A percentile compares a stretch with the other conserved stretches of the same genome.
Evolutionary conservation across 2,113 vertebrate species (phyloP).

Genomic region (Apeltes quadracus): DNA sequence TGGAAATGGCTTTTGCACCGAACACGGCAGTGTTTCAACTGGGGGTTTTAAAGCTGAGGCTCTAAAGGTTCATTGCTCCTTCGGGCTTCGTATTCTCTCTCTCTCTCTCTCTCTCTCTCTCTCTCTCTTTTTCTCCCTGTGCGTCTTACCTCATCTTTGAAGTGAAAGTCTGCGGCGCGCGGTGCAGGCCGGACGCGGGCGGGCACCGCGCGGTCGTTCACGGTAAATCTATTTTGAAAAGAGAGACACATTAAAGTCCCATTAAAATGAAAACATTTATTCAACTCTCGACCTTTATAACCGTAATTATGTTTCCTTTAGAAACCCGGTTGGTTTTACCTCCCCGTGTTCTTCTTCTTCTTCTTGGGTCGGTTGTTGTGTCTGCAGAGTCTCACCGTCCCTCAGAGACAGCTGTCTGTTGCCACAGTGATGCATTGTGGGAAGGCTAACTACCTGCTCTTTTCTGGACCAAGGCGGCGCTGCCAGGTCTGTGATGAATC

Average conservation of each 20-base stretch:
- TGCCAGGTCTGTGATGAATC: slow-evolving; percentile 31
- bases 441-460: slow-evolving; percentile 37
- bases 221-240: slow-evolving; percentile 26
- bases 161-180: slow-evolving; percentile 11
- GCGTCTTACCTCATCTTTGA: slow-evolving; percentile 20
- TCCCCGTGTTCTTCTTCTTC: slow-evolving; percentile 23
- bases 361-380: slow-evolving; percentile 28
- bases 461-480: slow-evolving; percentile 1
- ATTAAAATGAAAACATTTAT: slow-evolving; percentile 19
- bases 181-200: not conserved
- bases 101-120: slow-evolving; percentile 24
- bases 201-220: not conserved
- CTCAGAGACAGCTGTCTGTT: slow-evolving; percentile 24
- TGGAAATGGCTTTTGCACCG: not conserved
- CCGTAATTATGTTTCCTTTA: not conserved
- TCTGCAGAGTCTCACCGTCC: slow-evolving; percentile 43
- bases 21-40: slow-evolving; percentile 1
- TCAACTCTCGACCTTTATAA: slow-evolving; percentile 45
- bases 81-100: slow-evolving; percentile 2
- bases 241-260: slow-evolving; percentile 16
- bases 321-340: slow-evolving; percentile 27
- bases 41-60: slow-evolving; percentile 9
- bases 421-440: slow-evolving; percentile 45
- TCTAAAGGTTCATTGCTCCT: slow-evolving; percentile 23
- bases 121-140: slow-evolving; percentile 29